Evolutionary conservation across 2,113 vertebrate species (phyloP), one percentile per base, ranked within the genome.

Genomic region (Danionella cerebrum): DNA sequence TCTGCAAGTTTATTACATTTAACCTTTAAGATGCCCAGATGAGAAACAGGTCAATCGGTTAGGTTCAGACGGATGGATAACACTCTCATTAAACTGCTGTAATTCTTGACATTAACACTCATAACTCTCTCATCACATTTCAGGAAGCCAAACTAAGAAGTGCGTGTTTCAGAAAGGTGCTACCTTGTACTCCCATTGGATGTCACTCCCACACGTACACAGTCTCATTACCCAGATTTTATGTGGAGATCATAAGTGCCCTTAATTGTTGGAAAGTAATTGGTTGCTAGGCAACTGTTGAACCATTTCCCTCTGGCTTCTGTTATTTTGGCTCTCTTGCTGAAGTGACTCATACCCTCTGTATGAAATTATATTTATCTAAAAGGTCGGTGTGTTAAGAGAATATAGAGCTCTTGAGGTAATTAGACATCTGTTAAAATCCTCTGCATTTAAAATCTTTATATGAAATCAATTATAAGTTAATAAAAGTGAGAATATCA

Each of bases 231-330:
- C 24, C 35, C 60, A 54, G 29, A 74, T 60, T 74, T 50, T 70
- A 50, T 70, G 60, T 35, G 11, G 31, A 27, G 41, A 70, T 70
- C 60, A 69, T 71, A 69, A 71, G 70, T 57, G 35, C 42, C 60
- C 50, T n/a, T 74, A 71, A 76, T 72, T 78, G 67, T 71, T 6
- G 33, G 64, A 74, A 70, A 74, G 73, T 72, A 76, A 76, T 74
- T 74, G 66, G 76, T 76, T 78, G 76, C 76, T 70, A 71, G 72
- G 78, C 75, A 76, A 80, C 75, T 64, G 67, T 72, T 77, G 65
- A 63, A 77, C 75, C 51, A 35, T 58, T 74, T 24, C 29, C 35
- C 53, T 51, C 60, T 31, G 7, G 31, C 47, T 45, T 33, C 45
- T 29, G 38, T 69, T 51, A 53, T 50, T 64, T 54, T 38, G 57